phyloP scores from a whole-genome alignment of 2,797 vertebrate genomes.

The Cynopterus sphinx region DNA sequence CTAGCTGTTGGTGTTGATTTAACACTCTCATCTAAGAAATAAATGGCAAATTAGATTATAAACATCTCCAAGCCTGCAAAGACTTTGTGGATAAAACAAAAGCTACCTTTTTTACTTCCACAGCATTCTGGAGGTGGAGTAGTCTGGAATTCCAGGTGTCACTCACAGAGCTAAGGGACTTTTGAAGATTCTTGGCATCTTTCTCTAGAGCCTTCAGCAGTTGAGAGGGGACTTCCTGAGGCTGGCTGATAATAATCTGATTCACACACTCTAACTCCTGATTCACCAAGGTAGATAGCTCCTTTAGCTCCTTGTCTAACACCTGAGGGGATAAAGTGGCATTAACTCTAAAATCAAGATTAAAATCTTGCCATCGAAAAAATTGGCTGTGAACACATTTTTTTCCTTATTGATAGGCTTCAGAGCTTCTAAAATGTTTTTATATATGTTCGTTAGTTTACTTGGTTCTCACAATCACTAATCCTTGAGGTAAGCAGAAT shows the following conservation, averaged over 20 bases:
- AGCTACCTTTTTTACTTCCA: slow-evolving; percentile 89
- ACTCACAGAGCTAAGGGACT: slow-evolving; percentile 89
- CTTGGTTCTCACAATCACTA: neutral
- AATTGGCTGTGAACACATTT: slow-evolving; percentile 14
- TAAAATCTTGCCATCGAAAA: neutral
- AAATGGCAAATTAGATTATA: neutral
- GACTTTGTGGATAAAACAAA: slow-evolving; percentile 28
- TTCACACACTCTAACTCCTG: slow-evolving; percentile 89
- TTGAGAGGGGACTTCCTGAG: slow-evolving; percentile 92
- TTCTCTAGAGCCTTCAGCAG: slow-evolving; percentile 94
- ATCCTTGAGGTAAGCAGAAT: neutral
- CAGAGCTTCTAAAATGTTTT: slow-evolving; percentile 4
- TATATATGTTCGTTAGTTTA: neutral
- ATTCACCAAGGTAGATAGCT: slow-evolving; percentile 89
- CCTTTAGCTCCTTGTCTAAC: slow-evolving; percentile 90
- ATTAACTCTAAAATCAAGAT: neutral
- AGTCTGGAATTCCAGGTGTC: slow-evolving; percentile 86
- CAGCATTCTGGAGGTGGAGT: slow-evolving; percentile 85
- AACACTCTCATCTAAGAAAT: slow-evolving; percentile 82
- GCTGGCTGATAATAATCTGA: slow-evolving; percentile 86
- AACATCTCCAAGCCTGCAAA: neutral
- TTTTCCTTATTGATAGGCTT: neutral
- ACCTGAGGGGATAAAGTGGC: slow-evolving; percentile 81
- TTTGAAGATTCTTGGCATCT: slow-evolving; percentile 92
- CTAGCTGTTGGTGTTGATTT: slow-evolving; percentile 71